Evolutionary conservation across 92 coral and sea anemone species (phyloP).

Genomic region (Blastomussa wellsi): DNA sequence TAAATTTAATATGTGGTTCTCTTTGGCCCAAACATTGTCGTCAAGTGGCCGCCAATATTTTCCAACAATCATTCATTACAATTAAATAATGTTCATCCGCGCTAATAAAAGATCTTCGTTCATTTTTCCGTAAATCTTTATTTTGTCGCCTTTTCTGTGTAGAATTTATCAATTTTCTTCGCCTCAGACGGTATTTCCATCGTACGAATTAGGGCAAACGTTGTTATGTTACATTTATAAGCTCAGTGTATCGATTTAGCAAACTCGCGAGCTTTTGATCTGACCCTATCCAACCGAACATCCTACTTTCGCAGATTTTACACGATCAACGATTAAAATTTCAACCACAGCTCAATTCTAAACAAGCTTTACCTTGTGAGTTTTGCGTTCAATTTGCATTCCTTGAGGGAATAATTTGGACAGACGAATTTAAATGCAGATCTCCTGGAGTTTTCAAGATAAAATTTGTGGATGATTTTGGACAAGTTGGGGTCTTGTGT

Average conservation of each 20-base stretch:
- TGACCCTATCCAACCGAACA: not conserved
- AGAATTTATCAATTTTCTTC: not conserved
- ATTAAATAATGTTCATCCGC: not conserved
- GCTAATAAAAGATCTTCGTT: not conserved
- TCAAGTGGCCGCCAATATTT: not conserved
- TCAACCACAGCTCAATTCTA: not conserved
- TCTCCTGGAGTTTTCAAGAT: not conserved
- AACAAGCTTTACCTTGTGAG: not conserved
- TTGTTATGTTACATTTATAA: not conserved
- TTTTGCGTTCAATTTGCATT: not conserved
- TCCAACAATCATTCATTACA: not conserved
- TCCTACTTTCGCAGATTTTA: not conserved
- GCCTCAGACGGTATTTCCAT: not conserved
- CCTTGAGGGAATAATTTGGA: not conserved
- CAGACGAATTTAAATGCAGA: not conserved
- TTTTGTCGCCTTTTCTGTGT: not conserved
- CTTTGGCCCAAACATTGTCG: not conserved
- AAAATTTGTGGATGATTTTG: not conserved
- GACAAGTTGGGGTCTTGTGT: not conserved
- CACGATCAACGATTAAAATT: not conserved
- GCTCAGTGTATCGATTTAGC: conserved; percentile 2
- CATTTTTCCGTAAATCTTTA: not conserved
- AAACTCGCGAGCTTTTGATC: not conserved
- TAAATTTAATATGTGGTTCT: not conserved
- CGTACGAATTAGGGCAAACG: not conserved